A percentile compares a stretch with the other conserved stretches of the same genome.
Evolutionary conservation across 23 tunicate genomes (phyloP).

Genomic region (Phallusia fumigata): DNA sequence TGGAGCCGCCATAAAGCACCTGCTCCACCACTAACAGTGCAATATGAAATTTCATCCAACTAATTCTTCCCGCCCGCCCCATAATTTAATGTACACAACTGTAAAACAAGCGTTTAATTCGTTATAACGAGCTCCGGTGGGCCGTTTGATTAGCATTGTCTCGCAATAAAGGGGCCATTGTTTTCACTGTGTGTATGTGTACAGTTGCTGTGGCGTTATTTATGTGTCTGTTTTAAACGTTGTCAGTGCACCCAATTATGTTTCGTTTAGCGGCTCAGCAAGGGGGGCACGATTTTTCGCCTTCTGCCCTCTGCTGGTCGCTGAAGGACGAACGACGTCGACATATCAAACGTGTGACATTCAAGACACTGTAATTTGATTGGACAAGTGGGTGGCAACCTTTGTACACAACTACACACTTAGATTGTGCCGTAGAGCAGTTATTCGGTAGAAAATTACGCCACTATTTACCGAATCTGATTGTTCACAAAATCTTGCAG

Average conservation of each 20-base stretch:
- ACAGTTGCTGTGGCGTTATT: background rate
- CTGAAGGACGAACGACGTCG: too few relatives aligned
- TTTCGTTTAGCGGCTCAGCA: background rate
- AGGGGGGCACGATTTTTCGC: too few relatives aligned
- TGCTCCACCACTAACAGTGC: background rate
- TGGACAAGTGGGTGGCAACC: too few relatives aligned
- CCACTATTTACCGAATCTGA: too few relatives aligned
- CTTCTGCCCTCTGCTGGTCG: too few relatives aligned
- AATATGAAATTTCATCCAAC: slow-evolving; percentile 1
- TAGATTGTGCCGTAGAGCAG: too few relatives aligned
- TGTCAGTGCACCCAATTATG: slow-evolving; percentile 1
- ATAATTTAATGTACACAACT: background rate
- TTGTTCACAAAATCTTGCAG: too few relatives aligned
- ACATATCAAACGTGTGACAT: too few relatives aligned
- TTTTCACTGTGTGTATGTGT: background rate
- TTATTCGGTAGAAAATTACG: too few relatives aligned
- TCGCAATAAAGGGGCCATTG: background rate
- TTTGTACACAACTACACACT: too few relatives aligned
- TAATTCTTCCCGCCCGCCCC: background rate
- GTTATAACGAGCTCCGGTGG: background rate
- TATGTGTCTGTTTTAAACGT: slow-evolving; percentile 1
- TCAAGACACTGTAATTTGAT: too few relatives aligned
- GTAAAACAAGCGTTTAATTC: background rate
- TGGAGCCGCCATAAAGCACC: background rate
- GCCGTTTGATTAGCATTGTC: slow-evolving; percentile 1